A percentile compares a stretch with the other conserved stretches of the same genome.
Evolutionary conservation across 2,113 vertebrate species (phyloP).

Genomic region (Himantopus leucocephalus): DNA sequence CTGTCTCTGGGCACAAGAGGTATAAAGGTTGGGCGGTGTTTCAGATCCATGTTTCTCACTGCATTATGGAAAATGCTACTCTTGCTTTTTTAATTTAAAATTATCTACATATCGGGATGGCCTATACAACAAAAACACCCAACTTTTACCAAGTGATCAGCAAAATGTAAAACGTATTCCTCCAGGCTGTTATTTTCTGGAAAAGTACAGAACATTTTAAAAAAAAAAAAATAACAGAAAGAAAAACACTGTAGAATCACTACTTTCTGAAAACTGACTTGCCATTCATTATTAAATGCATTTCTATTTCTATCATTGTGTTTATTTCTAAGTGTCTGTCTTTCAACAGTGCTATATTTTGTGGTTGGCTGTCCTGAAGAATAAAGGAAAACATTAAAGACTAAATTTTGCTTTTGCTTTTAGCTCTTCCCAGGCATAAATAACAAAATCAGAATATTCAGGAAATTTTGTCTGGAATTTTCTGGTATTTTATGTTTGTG

Average conservation of each 20-base stretch:
- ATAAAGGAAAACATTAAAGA: background rate
- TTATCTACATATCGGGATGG: background rate
- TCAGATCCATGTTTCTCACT: background rate
- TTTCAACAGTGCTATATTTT: background rate
- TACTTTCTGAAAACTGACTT: background rate
- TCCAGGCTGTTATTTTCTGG: background rate
- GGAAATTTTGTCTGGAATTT: background rate
- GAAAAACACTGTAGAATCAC: background rate
- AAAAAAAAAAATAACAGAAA: background rate
- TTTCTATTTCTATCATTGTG: background rate
- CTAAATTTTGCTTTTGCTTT: background rate
- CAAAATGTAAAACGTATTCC: background rate
- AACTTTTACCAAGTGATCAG: background rate
- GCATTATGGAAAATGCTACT: background rate
- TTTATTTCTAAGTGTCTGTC: background rate
- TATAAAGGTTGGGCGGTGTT: background rate
- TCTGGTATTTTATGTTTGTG: background rate
- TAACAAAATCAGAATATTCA: background rate
- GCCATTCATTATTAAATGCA: background rate
- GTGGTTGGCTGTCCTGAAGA: background rate
- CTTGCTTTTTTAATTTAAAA: background rate
- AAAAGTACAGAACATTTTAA: background rate
- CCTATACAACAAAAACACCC: accelerated
- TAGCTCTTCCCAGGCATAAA: background rate
- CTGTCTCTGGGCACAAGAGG: background rate